A percentile compares a stretch with the other conserved stretches of the same genome.
Evolutionary conservation across 2,797 vertebrate species (phyloP).

Genomic region (Chloroceryle amazona): DNA sequence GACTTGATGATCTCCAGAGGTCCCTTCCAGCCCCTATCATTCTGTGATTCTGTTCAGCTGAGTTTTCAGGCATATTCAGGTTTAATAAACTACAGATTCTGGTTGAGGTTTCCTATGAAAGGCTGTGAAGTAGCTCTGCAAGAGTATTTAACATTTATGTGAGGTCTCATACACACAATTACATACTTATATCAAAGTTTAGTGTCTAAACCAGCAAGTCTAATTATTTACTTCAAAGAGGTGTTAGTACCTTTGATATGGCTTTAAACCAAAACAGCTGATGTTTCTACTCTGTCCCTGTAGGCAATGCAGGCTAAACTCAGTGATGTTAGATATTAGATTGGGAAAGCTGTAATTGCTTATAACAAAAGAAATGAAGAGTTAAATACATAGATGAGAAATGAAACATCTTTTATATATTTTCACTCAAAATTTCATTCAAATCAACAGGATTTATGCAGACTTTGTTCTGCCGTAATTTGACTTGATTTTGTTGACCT

Average conservation of each 20-base stretch:
- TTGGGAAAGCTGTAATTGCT: not conserved
- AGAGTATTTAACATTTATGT: not conserved
- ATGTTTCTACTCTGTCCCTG: not conserved
- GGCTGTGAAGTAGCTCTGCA: not conserved
- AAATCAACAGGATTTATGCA: not conserved
- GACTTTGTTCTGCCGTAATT: not conserved
- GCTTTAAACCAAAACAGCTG: not conserved
- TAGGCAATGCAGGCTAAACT: not conserved
- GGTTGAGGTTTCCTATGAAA: not conserved
- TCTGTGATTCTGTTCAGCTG: not conserved
- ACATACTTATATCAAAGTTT: not conserved
- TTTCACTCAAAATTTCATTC: not conserved
- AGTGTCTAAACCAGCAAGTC: not conserved
- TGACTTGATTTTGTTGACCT: not conserved
- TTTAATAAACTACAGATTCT: not conserved
- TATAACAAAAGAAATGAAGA: not conserved
- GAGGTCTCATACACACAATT: not conserved
- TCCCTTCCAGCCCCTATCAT: no score
- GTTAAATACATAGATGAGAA: not conserved
- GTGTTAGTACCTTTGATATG: not conserved
- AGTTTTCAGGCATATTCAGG: not conserved
- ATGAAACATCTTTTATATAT: not conserved
- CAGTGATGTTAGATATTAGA: not conserved
- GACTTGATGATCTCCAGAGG: no score
- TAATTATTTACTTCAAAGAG: not conserved